phyloP scores from a whole-genome alignment of 2,113 vertebrate genomes.

The Pantherophis guttatus region DNA sequence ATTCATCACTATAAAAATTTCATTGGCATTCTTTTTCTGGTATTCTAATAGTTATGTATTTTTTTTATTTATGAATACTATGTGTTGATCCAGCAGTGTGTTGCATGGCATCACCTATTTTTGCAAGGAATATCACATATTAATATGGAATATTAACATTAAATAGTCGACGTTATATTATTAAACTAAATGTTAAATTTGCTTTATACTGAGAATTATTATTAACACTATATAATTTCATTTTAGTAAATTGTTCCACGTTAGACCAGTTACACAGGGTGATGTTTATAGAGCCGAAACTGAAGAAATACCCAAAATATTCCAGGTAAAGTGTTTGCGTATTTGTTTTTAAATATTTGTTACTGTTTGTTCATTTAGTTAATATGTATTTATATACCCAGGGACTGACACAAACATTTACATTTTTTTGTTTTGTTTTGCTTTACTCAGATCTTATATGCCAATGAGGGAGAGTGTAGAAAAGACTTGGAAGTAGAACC shows the following conservation, averaged over 20 bases:
- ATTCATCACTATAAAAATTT: background rate
- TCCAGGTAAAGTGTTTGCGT: slow-evolving; percentile 80
- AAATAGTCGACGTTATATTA: background rate
- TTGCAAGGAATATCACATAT: background rate
- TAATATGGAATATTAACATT: background rate
- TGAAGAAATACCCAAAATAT: slow-evolving; percentile 98
- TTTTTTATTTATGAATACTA: background rate
- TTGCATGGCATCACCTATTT: background rate
- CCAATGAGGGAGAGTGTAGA: slow-evolving; percentile 97
- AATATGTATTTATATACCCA: background rate
- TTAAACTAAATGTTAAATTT: background rate
- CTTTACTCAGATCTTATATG: slow-evolving; percentile 88
- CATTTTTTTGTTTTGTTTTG: slow-evolving; percentile 8
- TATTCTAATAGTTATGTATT: background rate
- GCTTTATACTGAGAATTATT: background rate
- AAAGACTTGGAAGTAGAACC: slow-evolving; percentile 90
- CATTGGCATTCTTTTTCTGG: background rate
- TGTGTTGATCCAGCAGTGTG: background rate
- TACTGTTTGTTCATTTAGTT: background rate
- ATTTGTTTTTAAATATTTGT: background rate
- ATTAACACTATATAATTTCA: slow-evolving; percentile 37
- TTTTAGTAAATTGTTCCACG: slow-evolving; percentile 94
- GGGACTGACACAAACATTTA: background rate
- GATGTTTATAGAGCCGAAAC: slow-evolving; percentile 98
- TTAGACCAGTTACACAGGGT: slow-evolving; percentile 96